Base-by-base conservation (phyloP, 1,140 invertebrate genomes). In the Conopomorpha cramerella region DNA sequence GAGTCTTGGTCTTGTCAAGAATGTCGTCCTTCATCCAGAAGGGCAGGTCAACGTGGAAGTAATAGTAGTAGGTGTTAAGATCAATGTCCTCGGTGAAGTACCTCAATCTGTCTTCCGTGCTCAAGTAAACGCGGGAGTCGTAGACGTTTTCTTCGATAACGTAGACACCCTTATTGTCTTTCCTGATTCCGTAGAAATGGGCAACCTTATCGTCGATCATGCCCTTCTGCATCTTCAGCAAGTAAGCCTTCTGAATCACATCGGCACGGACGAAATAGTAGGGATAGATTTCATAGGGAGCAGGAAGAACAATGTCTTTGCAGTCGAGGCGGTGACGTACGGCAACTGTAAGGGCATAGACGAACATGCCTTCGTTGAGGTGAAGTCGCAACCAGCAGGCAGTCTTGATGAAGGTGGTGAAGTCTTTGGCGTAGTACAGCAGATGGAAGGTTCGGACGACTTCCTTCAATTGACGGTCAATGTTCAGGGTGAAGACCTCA, bases 21-120 rank as follows among this genome's bases (percentile, higher is more conserved):
- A 82, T 66, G 15, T 78, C 73, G 37, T 78, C 77, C 25, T 74
- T 78, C 52, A 86, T 57, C 82, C 82, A 87, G 79, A 83, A 84
- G 31, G 87, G 85, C 60, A 84, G 85, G 23, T 83, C 76, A 41
- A 82, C 58, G 37, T 87, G 84, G 74, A 84, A 81, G 60, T 87
- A 84, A 66, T 83, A 87, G 64, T 87, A 86, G 58, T 82, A 86
- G 2, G 80, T 72, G 45, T 87, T 88, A 19, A 86, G 64, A 15
- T 84, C 86, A 45, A 88, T 79, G 49, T 88, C 86, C 62, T 88
- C 86, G 14, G 81, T 81, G 51, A 86, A 87, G 47, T 88, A 89
- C 38, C 81, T 78, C 15, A 89, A 38, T 8, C 63, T 57, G 46
- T 70, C 60, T 30, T 76, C 57, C 3, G 60, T 43, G 36, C 56